Base-by-base conservation (phyloP, 2,113 vertebrate genomes). In the Bufo gargarizans region DNA sequence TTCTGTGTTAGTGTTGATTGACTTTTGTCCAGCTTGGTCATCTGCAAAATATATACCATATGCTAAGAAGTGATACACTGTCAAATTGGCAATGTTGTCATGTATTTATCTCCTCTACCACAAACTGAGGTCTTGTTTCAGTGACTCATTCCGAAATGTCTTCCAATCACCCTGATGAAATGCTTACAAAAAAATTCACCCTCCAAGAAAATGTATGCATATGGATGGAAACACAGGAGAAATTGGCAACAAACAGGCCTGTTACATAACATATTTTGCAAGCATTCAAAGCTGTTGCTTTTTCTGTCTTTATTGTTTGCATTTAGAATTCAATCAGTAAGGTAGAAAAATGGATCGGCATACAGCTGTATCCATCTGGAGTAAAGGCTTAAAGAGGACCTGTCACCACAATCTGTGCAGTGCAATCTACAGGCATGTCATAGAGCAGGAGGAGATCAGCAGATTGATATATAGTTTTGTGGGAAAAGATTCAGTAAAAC, bases 1-100 rank as follows among this genome's bases (percentile, higher is more conserved):
- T 90, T 99, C 98, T 85, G 95, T 96, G 91, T 95, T 97, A 91
- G 97, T 97, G 90, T 95, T 97, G 85, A 96, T 91, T 1, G 96
- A 96, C 93, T 98, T 99, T 91, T 96, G 93, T 76, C 96, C 97
- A 14, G 97, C 92, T 91, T 97, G 96, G 91, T 98, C 95, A 92
- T 97, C 97, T 99, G 90, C 84, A 91, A 91, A 80, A 79, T 79
- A n/a, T 69, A 79, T 43, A 78, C 19, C 63, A 67, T 53, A 69
- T 22, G 11, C 0, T 67, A 69, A n/a, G 33, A 69, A 83, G 47
- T 22, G 20, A 61, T 50, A 89, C 67, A 33, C 8, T 33, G 5
- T 74, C 45, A 74, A 47, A 74, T 74, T 74, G 72, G 45, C 72
- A 19, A 76, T 76, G 47, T 76, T 49, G 16, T 20, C 72, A 50